Conservation (phyloP, 2,113 vertebrate species). For the Microtus richardsoni region DNA sequence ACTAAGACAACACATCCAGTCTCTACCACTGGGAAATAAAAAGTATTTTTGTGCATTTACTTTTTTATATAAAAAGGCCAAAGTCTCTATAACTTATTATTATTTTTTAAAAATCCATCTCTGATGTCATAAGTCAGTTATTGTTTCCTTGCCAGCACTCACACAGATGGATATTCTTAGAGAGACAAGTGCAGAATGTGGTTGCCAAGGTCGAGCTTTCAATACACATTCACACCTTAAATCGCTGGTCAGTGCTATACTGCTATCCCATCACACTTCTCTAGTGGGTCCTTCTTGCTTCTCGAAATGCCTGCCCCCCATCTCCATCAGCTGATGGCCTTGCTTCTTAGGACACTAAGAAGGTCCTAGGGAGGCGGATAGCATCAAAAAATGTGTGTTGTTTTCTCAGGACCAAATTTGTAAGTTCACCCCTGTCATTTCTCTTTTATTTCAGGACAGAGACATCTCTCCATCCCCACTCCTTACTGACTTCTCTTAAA, state of each 20-base stretch:
- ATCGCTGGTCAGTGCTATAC: background rate
- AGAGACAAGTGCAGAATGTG: background rate
- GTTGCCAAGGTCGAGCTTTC: background rate
- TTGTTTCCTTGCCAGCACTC: background rate
- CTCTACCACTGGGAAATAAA: background rate
- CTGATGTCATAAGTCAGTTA: conserved; percentile 13
- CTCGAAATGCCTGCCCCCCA: background rate
- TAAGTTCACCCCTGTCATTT: background rate
- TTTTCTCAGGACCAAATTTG: background rate
- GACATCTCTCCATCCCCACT: background rate
- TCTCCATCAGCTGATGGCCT: background rate
- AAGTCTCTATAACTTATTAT: background rate
- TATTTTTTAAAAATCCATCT: background rate
- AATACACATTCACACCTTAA: background rate
- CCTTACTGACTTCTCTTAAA: background rate
- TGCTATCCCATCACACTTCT: background rate
- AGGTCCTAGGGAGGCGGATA: background rate
- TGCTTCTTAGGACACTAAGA: background rate
- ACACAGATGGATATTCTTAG: conserved; percentile 14
- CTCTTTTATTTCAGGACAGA: background rate
- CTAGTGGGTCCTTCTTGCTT: background rate
- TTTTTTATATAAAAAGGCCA: background rate
- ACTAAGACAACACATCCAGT: background rate
- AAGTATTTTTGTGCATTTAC: background rate
- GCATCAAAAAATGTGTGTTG: background rate